A percentile compares a stretch with the other conserved stretches of the same genome.
These are phyloP conservation scores for Napeogenes sylphis DNA, from an alignment of 2,888 invertebrate species.

Conservation along the genomic window DNA sequence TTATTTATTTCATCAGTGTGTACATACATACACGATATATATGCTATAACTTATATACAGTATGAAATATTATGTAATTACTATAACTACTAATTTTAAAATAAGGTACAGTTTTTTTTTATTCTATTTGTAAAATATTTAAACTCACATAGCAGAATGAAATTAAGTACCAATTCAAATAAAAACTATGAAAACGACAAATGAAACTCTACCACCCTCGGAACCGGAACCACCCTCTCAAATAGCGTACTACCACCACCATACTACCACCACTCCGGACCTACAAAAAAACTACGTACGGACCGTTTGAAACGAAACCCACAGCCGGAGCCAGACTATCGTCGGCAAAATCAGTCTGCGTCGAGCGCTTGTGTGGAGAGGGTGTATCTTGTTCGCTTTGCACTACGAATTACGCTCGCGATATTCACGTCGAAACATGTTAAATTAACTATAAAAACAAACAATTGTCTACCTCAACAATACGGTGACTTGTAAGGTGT, in stretches of 20 bases:
- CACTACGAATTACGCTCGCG: constrained; percentile 59
- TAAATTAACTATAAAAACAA: constrained; percentile 33
- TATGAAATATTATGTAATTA: too few species aligned
- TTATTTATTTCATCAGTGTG: too few species aligned
- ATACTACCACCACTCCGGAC: constrained; percentile 36
- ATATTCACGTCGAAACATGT: constrained; percentile 43
- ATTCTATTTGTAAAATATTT: not conserved
- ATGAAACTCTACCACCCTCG: constrained; percentile 30
- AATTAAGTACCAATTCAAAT: not conserved
- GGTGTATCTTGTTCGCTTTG: constrained; percentile 39
- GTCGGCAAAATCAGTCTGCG: constrained; percentile 54
- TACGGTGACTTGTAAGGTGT: constrained; percentile 41
- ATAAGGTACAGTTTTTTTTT: too few species aligned
- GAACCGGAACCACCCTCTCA: constrained; percentile 46
- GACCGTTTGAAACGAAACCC: constrained; percentile 39
- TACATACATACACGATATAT: too few species aligned
- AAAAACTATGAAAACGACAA: constrained; percentile 4
- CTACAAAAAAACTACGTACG: constrained; percentile 33
- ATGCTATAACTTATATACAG: too few species aligned
- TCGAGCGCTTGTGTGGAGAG: constrained; percentile 46
- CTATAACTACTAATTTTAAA: too few species aligned
- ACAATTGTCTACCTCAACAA: constrained; percentile 40
- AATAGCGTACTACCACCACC: constrained; percentile 38
- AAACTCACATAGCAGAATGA: not conserved
- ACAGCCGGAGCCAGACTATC: constrained; percentile 25